Evolutionary conservation across 2,113 vertebrate species (phyloP).

Genomic region (Odocoileus virginianus): DNA sequence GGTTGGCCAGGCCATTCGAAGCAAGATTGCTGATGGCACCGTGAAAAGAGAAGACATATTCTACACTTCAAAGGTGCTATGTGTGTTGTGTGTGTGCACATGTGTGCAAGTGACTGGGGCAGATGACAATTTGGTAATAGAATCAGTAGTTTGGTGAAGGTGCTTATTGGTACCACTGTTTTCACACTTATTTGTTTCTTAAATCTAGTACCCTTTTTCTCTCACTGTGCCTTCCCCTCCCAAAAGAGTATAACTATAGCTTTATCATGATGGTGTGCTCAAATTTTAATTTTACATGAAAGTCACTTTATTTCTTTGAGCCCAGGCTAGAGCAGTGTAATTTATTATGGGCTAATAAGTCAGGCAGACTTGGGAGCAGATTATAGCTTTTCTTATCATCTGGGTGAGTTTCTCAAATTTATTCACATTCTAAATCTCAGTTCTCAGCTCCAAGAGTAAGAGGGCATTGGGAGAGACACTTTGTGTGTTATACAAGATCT

Average conservation of each 20-base stretch:
- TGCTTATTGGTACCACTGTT: background rate
- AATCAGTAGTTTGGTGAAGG: background rate
- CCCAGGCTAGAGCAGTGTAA: background rate
- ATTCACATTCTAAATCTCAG: background rate
- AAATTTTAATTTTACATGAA: background rate
- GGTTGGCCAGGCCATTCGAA: background rate
- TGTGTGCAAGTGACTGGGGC: background rate
- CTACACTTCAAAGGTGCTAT: conserved; percentile 40
- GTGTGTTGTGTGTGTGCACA: background rate
- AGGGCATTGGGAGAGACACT: background rate
- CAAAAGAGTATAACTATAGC: background rate
- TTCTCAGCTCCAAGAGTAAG: background rate
- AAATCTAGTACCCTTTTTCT: background rate
- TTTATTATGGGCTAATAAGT: background rate
- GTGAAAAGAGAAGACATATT: conserved; percentile 60
- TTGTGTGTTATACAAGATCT: background rate
- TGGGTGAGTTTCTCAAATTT: background rate
- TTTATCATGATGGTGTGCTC: background rate
- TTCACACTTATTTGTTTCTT: background rate
- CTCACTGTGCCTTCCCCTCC: background rate
- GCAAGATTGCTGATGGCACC: conserved; percentile 7
- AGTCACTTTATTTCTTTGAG: background rate
- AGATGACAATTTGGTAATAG: background rate
- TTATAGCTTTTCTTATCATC: background rate
- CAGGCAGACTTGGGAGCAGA: background rate